phyloP scores from a whole-genome alignment of 2,888 invertebrate species.

The Melangyna quadrimaculata region DNA sequence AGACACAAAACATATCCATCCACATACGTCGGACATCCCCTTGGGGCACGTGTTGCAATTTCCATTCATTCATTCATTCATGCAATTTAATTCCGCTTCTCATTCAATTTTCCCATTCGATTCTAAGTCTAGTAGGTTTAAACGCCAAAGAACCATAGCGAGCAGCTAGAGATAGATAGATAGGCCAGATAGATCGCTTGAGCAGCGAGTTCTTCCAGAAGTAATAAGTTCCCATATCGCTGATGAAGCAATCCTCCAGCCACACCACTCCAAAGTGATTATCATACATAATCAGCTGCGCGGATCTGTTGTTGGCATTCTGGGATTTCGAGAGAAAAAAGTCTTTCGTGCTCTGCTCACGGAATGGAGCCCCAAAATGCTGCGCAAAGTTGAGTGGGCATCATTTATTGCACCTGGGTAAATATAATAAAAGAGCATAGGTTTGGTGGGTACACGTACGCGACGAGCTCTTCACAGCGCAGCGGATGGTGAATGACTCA shows the following conservation, averaged over 20 bases:
- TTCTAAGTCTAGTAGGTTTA: slow-evolving; percentile 23
- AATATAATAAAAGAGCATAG: slow-evolving; percentile 58
- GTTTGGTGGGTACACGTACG: background rate
- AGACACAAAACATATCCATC: slow-evolving; percentile 35
- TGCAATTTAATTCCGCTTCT: slow-evolving; percentile 64
- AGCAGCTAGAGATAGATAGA: slow-evolving; percentile 5
- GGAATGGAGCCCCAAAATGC: slow-evolving; percentile 26
- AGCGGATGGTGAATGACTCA: slow-evolving; percentile 50
- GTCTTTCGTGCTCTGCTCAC: background rate
- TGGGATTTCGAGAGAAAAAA: slow-evolving; percentile 19
- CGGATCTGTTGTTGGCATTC: slow-evolving; percentile 52
- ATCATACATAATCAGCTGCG: slow-evolving; percentile 65
- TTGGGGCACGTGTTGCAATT: slow-evolving; percentile 65
- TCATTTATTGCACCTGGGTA: slow-evolving; percentile 70
- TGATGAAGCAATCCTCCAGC: slow-evolving; percentile 66
- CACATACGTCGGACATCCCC: slow-evolving; percentile 40
- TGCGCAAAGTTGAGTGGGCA: slow-evolving; percentile 49
- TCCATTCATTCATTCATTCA: slow-evolving; percentile 65
- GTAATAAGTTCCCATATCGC: slow-evolving; percentile 69
- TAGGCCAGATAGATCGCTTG: slow-evolving; percentile 28
- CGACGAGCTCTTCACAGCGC: slow-evolving; percentile 8
- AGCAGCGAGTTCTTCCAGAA: slow-evolving; percentile 42
- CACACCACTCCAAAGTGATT: slow-evolving; percentile 58
- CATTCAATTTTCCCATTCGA: slow-evolving; percentile 67
- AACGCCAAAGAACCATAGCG: slow-evolving; percentile 34